Conservation (phyloP, 2,888 invertebrate species). For the Pachycephus smyrnensis region DNA sequence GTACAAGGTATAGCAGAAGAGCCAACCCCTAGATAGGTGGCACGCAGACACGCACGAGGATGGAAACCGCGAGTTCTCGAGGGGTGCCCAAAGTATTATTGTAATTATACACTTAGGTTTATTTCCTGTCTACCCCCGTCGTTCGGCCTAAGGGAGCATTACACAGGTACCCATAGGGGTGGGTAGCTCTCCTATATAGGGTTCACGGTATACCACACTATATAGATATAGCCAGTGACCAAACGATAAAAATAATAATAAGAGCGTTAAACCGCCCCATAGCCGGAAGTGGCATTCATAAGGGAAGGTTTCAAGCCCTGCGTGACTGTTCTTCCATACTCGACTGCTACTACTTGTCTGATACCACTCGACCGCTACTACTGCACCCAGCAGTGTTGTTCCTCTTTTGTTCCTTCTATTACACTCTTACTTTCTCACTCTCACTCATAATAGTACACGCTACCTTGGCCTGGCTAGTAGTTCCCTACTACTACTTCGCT, state of each 20-base stretch:
- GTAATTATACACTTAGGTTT: constrained; percentile 67
- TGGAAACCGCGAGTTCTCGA: constrained; percentile 15
- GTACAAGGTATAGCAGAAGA: constrained; percentile 4
- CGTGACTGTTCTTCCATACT: neutral
- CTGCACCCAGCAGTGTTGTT: neutral
- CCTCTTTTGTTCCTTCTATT: neutral
- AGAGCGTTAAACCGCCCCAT: constrained; percentile 61
- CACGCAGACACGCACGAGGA: constrained; percentile 1
- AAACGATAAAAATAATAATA: constrained; percentile 61
- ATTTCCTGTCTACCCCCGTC: constrained; percentile 61
- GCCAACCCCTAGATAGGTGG: constrained; percentile 42
- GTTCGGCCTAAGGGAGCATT: constrained; percentile 28
- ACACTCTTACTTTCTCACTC: neutral
- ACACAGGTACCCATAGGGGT: neutral
- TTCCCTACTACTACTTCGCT: neutral
- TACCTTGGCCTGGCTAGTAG: neutral
- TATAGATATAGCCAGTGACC: constrained; percentile 38
- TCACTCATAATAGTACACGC: neutral
- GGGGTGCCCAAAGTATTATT: constrained; percentile 62
- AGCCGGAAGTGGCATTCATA: constrained; percentile 47
- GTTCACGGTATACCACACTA: neutral
- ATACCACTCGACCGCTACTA: neutral
- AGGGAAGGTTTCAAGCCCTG: neutral
- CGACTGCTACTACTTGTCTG: neutral
- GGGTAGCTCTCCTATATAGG: neutral